Evolutionary conservation across 2,797 vertebrate genomes (phyloP), one percentile per base, ranked within the genome.

Genomic region (Syndactyla subalaris): DNA sequence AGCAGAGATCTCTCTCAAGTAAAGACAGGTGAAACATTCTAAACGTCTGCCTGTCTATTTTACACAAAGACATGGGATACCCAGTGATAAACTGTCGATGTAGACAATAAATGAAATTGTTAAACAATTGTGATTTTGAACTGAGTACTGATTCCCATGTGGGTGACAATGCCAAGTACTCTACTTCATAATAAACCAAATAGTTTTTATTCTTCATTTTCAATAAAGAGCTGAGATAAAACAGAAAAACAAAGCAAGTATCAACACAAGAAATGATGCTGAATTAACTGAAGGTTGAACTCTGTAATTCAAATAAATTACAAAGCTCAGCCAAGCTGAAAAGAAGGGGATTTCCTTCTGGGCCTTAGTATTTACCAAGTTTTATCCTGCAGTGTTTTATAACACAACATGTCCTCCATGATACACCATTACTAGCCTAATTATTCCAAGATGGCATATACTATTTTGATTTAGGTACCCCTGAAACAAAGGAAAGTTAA

Each of bases 311-410:
- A 98, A 99, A 97, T 98, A 98, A 98, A 98, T 98, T 54, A 58
- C 98, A 98, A 99, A 99, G 98, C 96, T 98, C 98, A 98, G 97
- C 97, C 98, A 98, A 98, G 97, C 78, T 97, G 97, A 96, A 98
- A 98, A 98, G 94, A 97, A 95, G 86, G 91, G 95, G 92, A 96
- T 97, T 92, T 97, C 92, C 92, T 98, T 95, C 93, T 92, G 91
- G 97, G 94, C 91, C 95, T 95, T 97, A 96, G 97, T 95, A 96
- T 98, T 98, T 97, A 97, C 86, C 88, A 93, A 85, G 95, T 97
- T 97, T 97, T 96, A 80, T 49, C 93, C 72, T 79, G 68, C 65
- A 92, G 9, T 67, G 82, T 96, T 98, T 97, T 95, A 93, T 92
- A 98, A 87, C 87, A 97, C 93, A 97, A 91, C 66, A 57, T 95